phyloP scores from a whole-genome alignment of 2,113 vertebrate genomes.

The Myiopsitta monachus region DNA sequence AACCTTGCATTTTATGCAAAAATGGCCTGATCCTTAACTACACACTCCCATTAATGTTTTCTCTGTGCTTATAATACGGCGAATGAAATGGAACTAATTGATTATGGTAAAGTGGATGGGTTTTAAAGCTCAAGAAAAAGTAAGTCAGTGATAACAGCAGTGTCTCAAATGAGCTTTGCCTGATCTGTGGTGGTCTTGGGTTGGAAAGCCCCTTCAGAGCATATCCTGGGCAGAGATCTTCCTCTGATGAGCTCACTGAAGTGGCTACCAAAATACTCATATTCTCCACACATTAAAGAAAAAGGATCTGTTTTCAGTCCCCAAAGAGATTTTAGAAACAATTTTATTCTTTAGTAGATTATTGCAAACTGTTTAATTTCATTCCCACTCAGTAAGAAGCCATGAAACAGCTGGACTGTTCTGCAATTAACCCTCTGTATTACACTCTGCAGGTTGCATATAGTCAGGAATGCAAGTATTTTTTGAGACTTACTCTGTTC shows the following conservation, averaged over 20 bases:
- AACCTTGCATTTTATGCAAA: not conserved
- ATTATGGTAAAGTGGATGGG: not conserved
- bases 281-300: not conserved
- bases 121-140: not conserved
- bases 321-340: not conserved
- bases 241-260: not conserved
- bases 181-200: not conserved
- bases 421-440: not conserved
- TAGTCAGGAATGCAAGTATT: not conserved
- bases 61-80: not conserved
- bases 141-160: not conserved
- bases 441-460: not conserved
- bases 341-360: not conserved
- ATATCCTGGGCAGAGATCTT: not conserved
- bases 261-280: not conserved
- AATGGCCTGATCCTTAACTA: not conserved
- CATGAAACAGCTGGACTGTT: not conserved
- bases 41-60: not conserved
- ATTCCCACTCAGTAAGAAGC: not conserved
- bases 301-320: not conserved
- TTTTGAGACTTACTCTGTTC: not conserved
- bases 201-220: not conserved
- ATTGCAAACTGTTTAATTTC: not conserved
- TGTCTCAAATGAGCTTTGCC: not conserved
- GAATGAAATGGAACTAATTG: conserved; percentile 7